Conservation (phyloP, 1,140 invertebrate species). For the Limonius californicus region DNA sequence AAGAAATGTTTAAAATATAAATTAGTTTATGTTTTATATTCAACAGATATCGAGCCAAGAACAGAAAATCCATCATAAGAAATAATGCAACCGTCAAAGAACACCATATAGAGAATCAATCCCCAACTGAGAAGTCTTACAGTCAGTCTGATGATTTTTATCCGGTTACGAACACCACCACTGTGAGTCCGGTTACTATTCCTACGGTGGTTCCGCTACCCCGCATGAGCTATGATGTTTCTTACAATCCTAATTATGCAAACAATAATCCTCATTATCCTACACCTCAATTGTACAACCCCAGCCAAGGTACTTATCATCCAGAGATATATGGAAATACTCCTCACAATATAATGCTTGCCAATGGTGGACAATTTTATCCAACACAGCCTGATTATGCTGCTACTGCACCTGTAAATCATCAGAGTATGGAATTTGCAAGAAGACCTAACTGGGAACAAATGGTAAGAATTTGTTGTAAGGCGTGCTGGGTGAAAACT, state of each 20-base stretch:
- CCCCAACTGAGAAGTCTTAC: conserved; percentile 39
- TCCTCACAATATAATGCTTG: conserved; percentile 41
- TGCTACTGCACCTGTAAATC: conserved; percentile 20
- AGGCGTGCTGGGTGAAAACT: no score
- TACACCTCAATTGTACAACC: conserved; percentile 36
- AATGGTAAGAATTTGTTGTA: no score
- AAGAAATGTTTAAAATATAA: conserved; percentile 18
- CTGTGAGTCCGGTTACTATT: conserved; percentile 39
- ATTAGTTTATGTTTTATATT: no score
- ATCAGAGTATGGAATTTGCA: conserved; percentile 14
- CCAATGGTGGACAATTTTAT: conserved; percentile 38
- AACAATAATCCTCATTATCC: conserved; percentile 26
- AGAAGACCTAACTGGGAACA: conserved; percentile 26
- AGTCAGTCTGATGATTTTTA: conserved; percentile 36
- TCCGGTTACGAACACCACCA: conserved; percentile 30
- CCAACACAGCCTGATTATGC: conserved; percentile 12
- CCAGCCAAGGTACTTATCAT: conserved; percentile 32
- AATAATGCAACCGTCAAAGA: conserved; percentile 30
- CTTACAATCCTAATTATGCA: conserved; percentile 24
- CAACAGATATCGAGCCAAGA: conserved; percentile 56
- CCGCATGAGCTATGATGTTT: conserved; percentile 27
- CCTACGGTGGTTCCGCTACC: conserved; percentile 38
- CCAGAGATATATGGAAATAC: conserved; percentile 41
- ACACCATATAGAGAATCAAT: conserved; percentile 39
- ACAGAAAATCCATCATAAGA: conserved; percentile 51